These are phyloP conservation scores for Notamacropus eugenii DNA, from an alignment of 2,797 vertebrate species.

Conservation along the genomic window DNA sequence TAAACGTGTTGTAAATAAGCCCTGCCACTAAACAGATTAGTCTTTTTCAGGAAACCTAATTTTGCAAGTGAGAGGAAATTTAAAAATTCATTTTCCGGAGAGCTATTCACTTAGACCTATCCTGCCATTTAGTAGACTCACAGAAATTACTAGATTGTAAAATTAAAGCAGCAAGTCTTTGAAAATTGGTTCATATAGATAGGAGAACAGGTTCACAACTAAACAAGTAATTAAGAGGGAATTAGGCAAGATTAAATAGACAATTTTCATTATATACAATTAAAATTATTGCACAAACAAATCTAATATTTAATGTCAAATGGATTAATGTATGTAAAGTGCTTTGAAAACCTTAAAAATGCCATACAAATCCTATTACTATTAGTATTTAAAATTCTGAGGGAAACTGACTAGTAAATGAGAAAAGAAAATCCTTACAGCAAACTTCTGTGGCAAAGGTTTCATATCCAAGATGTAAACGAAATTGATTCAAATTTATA, in stretches of 20 bases:
- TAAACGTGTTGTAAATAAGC: neutral
- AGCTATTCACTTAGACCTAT: conserved; percentile 37
- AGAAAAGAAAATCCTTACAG: neutral
- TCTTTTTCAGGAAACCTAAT: neutral
- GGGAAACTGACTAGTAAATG: neutral
- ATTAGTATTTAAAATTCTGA: neutral
- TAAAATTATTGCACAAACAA: neutral
- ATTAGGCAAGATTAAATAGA: neutral
- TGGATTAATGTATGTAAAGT: too few species aligned
- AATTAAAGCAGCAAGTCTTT: neutral
- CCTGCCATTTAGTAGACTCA: neutral
- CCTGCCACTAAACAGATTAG: neutral
- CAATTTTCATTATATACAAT: neutral
- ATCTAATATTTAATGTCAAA: neutral
- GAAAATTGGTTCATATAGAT: neutral
- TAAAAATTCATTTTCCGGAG: conserved; percentile 9
- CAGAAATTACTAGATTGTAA: conserved; percentile 18
- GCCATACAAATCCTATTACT: neutral
- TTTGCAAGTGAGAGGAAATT: conserved; percentile 21
- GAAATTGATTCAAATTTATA: neutral
- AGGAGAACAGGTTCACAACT: neutral
- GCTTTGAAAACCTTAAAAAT: neutral
- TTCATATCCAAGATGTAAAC: neutral
- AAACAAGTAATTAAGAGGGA: neutral
- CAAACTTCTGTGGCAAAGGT: neutral